Conservation (phyloP, 2,113 vertebrate species). For the Scartelaos histophorus region DNA sequence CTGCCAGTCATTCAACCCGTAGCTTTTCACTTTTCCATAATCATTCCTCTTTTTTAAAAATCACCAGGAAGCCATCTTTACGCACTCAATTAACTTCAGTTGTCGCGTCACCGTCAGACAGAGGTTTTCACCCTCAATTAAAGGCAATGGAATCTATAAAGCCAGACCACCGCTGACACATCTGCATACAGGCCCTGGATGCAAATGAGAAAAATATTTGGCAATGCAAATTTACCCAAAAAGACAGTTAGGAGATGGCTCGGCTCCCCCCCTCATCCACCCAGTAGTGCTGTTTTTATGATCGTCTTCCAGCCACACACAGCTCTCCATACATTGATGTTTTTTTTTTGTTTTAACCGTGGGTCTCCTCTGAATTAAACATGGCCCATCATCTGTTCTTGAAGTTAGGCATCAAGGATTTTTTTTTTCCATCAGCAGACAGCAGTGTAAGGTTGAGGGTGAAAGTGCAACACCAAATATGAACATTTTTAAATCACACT, state of each 20-base stretch:
- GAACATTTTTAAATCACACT: not conserved
- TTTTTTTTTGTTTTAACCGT: conserved; percentile 22
- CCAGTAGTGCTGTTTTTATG: conserved; percentile 37
- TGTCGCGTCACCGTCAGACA: conserved; percentile 56
- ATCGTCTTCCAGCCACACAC: conserved; percentile 37
- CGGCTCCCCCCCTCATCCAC: not conserved
- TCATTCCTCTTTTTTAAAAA: conserved; percentile 44
- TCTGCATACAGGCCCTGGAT: conserved; percentile 39
- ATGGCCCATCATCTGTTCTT: conserved; percentile 35
- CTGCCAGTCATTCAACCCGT: conserved; percentile 41
- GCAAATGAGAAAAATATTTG: conserved; percentile 41
- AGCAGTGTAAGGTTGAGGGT: not conserved
- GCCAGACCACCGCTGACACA: conserved; percentile 54
- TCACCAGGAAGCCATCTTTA: conserved; percentile 60
- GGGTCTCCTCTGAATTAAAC: conserved; percentile 61
- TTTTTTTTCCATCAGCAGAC: conserved; percentile 15
- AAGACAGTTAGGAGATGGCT: conserved; percentile 20
- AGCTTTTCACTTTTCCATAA: conserved; percentile 44
- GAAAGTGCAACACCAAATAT: not conserved
- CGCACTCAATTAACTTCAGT: conserved; percentile 63
- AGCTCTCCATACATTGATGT: conserved; percentile 58
- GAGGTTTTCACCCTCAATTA: conserved; percentile 66
- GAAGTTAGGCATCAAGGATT: conserved; percentile 45
- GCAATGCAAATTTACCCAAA: conserved; percentile 53
- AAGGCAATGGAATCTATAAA: conserved; percentile 32